Conservation (phyloP, 2,888 invertebrate genomes). For the Macroteleia sp. region DNA sequence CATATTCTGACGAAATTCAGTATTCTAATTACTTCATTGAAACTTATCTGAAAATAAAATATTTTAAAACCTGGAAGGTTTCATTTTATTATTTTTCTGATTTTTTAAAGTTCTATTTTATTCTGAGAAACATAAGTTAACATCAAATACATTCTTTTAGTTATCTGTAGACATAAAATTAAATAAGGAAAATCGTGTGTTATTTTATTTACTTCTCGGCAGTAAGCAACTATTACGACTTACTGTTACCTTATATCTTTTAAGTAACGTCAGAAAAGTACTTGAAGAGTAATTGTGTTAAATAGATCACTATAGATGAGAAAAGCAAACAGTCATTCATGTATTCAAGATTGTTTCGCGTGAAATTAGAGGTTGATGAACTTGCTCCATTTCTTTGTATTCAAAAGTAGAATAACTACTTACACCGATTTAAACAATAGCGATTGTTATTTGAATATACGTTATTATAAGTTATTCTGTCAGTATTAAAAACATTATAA, state of each 20-base stretch:
- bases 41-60: constrained; percentile 25
- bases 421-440: too few relatives aligned
- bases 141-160: too few relatives aligned
- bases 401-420: too few relatives aligned
- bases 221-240: neutral
- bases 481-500: too few relatives aligned
- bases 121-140: too few relatives aligned
- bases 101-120: too few relatives aligned
- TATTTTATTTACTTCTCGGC: neutral
- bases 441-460: too few relatives aligned
- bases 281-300: constrained; percentile 44
- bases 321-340: constrained; percentile 56
- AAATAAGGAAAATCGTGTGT: neutral
- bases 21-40: constrained; percentile 26
- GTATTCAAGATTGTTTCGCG: constrained; percentile 55
- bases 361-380: constrained; percentile 54
- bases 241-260: constrained; percentile 16
- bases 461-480: too few relatives aligned
- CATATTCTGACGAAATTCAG: constrained; percentile 43
- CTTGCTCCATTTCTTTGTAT: constrained; percentile 36
- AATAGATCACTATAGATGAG: constrained; percentile 54
- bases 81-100: too few relatives aligned
- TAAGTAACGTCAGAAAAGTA: constrained; percentile 31
- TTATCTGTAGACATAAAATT: too few relatives aligned
- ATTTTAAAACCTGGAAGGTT: neutral